Percentiles rank a stretch among this genome's conserved stretches.
These are phyloP conservation scores for Cydia splendana DNA, from an alignment of 1,140 invertebrate genomes.

Conservation along the genomic window DNA sequence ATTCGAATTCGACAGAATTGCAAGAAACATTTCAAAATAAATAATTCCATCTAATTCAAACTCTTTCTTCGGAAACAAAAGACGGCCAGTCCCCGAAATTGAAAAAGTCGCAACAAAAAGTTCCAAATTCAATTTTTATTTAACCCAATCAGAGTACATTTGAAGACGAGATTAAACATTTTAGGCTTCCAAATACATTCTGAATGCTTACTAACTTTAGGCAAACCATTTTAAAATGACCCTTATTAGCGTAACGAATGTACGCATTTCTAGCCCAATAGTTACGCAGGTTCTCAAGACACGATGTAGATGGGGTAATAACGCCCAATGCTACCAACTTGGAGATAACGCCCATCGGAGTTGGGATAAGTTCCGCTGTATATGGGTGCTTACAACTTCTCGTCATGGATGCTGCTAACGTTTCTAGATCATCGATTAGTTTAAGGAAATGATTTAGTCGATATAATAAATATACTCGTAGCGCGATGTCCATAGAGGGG, in stretches of 20 bases:
- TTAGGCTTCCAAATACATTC: conserved; percentile 12
- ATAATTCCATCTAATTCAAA: conserved; percentile 16
- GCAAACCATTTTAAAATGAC: neutral
- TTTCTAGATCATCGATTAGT: neutral
- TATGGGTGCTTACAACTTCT: conserved; percentile 20
- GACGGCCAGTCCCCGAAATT: neutral
- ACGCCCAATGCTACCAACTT: conserved; percentile 12
- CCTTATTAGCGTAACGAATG: too few relatives aligned
- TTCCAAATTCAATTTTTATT: conserved; percentile 12
- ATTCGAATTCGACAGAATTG: too few relatives aligned
- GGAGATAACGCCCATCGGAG: conserved; percentile 17
- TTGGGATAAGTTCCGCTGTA: conserved; percentile 15
- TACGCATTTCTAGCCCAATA: neutral
- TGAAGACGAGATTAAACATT: conserved; percentile 26
- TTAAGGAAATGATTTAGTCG: neutral
- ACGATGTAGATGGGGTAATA: neutral
- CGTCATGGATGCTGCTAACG: conserved; percentile 18
- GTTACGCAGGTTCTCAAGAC: neutral
- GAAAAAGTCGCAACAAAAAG: conserved; percentile 17
- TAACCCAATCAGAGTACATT: conserved; percentile 29
- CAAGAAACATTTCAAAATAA: conserved; percentile 21
- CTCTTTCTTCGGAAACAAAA: conserved; percentile 20
- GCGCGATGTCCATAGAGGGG: too few relatives aligned
- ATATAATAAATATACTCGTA: too few relatives aligned
- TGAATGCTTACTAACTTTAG: neutral